These are phyloP conservation scores for Eurypyga helias DNA, from an alignment of 2,113 vertebrate species.

Conservation along the genomic window DNA sequence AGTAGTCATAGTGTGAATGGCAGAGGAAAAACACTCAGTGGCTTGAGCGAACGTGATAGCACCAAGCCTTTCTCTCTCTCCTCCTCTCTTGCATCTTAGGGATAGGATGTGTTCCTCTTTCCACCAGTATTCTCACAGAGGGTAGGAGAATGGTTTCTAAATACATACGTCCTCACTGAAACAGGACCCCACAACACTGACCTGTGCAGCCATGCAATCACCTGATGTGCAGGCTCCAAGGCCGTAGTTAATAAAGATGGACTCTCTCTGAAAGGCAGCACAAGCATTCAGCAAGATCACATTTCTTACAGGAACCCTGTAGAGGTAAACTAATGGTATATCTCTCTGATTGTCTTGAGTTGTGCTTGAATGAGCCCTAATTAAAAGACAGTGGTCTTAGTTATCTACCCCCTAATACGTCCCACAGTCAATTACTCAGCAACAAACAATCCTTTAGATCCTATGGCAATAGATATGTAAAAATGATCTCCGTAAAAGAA, in stretches of 20 bases:
- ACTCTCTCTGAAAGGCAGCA: background rate
- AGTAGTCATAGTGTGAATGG: background rate
- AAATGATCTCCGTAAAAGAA: background rate
- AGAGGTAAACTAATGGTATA: background rate
- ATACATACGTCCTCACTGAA: background rate
- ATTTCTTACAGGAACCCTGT: background rate
- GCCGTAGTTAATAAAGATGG: background rate
- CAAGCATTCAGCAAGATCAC: background rate
- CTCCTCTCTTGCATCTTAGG: background rate
- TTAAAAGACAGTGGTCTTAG: background rate
- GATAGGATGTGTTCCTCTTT: background rate
- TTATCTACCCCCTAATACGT: background rate
- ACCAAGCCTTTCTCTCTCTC: background rate
- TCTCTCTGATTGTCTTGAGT: background rate
- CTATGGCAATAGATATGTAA: background rate
- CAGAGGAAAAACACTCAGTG: background rate
- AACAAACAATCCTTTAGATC: background rate
- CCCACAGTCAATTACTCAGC: background rate
- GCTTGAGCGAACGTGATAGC: background rate
- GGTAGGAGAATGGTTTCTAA: background rate
- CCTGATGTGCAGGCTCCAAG: background rate
- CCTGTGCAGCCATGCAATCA: background rate
- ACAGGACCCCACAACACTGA: background rate
- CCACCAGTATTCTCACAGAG: background rate
- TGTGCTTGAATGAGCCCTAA: background rate